Base-by-base conservation (phyloP, 2,888 invertebrate genomes). In the Dysmachus trigonus region DNA sequence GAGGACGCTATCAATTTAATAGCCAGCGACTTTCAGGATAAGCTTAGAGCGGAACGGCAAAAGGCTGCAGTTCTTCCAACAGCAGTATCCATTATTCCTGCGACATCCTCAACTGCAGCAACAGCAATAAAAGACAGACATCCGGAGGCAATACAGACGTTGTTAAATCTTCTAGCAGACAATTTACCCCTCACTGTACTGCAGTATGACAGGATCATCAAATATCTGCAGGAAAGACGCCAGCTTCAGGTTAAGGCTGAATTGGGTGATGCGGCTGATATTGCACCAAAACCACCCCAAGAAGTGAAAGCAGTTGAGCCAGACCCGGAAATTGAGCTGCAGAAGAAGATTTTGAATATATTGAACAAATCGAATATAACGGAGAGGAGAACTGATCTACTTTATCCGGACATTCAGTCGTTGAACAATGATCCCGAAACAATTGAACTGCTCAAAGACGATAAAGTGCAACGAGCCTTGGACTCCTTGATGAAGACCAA, bases 1-100 rank as follows among this genome's bases (percentile, higher is more conserved):
- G 98, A 98, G 86, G 98, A 98, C 92, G 97, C 98, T 0, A 93
- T 98, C 86, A 94, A 94, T 88, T 93, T 98, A 87, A 93, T 98
- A 38, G 94, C 95, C 8, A 94, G 95, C 0, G 96, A 97, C 89
- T 95, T 95, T 90, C 93, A 94, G 33, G 93, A 93, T 31, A 95
- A 95, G 90, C 93, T 94, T 91, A 92, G 93, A 6, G 88, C 93
- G 91, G 89, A 95, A 94, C 89, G 93, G 93, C 92, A 74, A 38
- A 53, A 79, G 73, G 83, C 74, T 31, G 82, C 85, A 85, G 10
- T 10, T 10, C 71, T 89, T 2, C 89, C 89, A n/a, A 88, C 88
- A 82, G 86, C 88, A 4, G 88, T 89, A 7, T 88, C 88, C 22
- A 89, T 90, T 30, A 89, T 89, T 71, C 85, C 90, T 4, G 87